phyloP scores from a whole-genome alignment of 2,888 invertebrate genomes.

The Podotricha telesiphe region DNA sequence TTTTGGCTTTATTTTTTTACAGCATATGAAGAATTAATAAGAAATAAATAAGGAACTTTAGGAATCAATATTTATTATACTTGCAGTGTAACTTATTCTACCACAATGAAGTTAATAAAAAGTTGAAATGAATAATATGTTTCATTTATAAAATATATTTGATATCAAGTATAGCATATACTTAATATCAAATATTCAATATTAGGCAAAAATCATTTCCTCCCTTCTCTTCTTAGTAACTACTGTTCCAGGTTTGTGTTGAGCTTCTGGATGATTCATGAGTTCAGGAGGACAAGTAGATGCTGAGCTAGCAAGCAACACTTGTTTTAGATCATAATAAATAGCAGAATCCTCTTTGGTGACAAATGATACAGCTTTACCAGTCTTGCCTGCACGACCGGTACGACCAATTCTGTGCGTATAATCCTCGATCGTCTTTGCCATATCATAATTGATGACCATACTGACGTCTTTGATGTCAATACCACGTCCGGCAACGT shows the following conservation, averaged over 20 bases:
- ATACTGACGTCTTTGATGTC: conserved; percentile 99
- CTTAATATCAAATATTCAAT: not conserved
- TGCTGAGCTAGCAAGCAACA: conserved; percentile 93
- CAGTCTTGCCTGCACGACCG: conserved; percentile 98
- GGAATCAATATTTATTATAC: conserved; percentile 45
- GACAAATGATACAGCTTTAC: conserved; percentile 97
- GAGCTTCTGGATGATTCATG: conserved; percentile 98
- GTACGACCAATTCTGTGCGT: conserved; percentile 99
- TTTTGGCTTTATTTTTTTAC: not conserved
- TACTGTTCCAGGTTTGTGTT: conserved; percentile 97
- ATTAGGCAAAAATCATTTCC: conserved; percentile 96
- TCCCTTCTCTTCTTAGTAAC: conserved; percentile 96
- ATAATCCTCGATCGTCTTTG: conserved; percentile 98
- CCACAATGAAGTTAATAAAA: conserved; percentile 34
- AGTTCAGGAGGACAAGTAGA: conserved; percentile 98
- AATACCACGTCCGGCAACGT: conserved; percentile 99
- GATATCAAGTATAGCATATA: no score
- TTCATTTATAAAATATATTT: conserved; percentile 31
- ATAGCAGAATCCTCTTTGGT: conserved; percentile 98
- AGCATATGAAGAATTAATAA: conserved; percentile 14
- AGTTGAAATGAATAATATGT: conserved; percentile 13
- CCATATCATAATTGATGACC: conserved; percentile 99
- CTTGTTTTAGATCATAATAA: conserved; percentile 98
- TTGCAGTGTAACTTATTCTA: conserved; percentile 40
- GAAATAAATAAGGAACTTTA: conserved; percentile 16